A percentile compares a stretch with the other conserved stretches of the same genome.
Conservation (phyloP, 2,113 vertebrate genomes). For the Alectura lathami region DNA sequence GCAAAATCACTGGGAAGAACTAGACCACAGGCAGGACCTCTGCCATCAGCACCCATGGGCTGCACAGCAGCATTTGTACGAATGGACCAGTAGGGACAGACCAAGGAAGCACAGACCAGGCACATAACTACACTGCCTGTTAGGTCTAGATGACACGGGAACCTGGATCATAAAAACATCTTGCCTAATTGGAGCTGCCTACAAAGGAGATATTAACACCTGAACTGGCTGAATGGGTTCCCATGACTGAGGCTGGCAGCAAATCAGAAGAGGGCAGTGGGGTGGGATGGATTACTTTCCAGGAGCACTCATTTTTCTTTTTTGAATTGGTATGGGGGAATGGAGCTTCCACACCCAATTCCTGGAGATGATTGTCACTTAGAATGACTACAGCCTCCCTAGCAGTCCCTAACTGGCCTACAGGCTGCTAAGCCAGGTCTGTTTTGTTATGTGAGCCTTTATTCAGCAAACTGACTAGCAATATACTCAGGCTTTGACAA, state of each 20-base stretch:
- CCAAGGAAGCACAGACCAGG: neutral
- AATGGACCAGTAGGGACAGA: neutral
- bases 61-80: neutral
- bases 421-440: neutral
- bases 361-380: neutral
- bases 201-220: neutral
- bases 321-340: neutral
- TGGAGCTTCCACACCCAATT: neutral
- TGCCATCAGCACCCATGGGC: neutral
- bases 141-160: neutral
- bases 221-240: neutral
- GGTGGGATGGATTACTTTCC: neutral
- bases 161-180: neutral
- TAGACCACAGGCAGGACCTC: neutral
- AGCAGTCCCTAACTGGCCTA: neutral
- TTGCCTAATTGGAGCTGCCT: neutral
- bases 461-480: neutral
- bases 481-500: neutral
- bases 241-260: neutral
- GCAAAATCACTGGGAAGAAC: neutral
- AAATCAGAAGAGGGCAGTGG: neutral
- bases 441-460: neutral
- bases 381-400: neutral
- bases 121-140: neutral
- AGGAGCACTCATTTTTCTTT: neutral